phyloP scores from a whole-genome alignment of 1,140 invertebrate species.

The Aricia agestis region DNA sequence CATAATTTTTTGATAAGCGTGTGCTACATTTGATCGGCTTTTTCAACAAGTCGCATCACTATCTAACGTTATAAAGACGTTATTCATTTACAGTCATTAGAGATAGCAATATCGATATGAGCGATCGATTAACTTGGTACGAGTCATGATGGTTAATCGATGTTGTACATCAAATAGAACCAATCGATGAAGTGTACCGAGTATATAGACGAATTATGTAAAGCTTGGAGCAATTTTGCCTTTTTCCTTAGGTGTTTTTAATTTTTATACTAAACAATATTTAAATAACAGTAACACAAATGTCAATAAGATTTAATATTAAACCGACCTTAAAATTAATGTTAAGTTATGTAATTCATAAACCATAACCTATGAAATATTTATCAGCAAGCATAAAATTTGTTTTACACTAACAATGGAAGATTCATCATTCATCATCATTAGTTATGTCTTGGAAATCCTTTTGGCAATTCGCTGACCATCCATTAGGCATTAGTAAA shows the following conservation, averaged over 20 bases:
- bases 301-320: too few relatives aligned
- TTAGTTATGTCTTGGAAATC: background rate
- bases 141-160: slow-evolving; percentile 3
- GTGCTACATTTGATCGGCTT: too few relatives aligned
- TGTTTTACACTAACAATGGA: background rate
- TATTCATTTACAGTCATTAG: background rate
- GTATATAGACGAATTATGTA: too few relatives aligned
- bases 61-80: background rate
- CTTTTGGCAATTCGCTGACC: background rate
- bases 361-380: background rate
- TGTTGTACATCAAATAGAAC: background rate
- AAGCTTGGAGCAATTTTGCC: too few relatives aligned
- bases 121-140: background rate
- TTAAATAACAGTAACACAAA: too few relatives aligned
- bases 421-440: too few relatives aligned
- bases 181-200: background rate
- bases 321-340: too few relatives aligned
- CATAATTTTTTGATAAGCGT: too few relatives aligned
- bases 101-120: background rate
- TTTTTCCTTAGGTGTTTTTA: too few relatives aligned
- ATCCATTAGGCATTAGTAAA: background rate
- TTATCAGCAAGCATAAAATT: background rate
- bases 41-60: too few relatives aligned
- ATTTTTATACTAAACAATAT: too few relatives aligned
- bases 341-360: too few relatives aligned